phyloP scores from a whole-genome alignment of 2,113 vertebrate species.

The Diadophis punctatus region DNA sequence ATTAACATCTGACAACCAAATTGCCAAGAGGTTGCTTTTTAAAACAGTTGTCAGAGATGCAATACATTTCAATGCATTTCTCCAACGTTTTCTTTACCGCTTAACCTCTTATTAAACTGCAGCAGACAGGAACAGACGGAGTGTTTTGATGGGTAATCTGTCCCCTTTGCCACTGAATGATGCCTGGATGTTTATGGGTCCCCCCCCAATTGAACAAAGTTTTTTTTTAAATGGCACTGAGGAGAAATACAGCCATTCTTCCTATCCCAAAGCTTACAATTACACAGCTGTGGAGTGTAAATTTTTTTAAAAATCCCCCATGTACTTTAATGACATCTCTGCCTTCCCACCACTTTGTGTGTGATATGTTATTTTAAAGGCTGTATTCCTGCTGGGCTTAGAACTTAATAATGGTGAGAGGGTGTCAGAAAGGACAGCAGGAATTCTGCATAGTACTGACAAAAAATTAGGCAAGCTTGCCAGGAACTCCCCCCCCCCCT shows the following conservation, averaged over 20 bases:
- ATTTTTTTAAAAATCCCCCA: background rate
- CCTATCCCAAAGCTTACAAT: constrained; percentile 31
- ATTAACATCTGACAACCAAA: background rate
- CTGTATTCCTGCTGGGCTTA: background rate
- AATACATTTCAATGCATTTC: background rate
- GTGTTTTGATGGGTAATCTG: background rate
- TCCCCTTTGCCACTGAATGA: background rate
- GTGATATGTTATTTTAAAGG: background rate
- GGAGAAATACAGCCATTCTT: constrained; percentile 4
- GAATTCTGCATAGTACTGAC: background rate
- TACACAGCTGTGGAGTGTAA: constrained; percentile 25
- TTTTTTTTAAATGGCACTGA: background rate
- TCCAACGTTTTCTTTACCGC: background rate
- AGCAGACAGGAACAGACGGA: background rate
- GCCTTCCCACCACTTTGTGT: background rate
- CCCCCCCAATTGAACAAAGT: background rate
- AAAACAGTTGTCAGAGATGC: background rate
- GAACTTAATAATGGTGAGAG: background rate
- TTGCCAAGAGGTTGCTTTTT: background rate
- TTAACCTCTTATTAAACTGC: constrained; percentile 21
- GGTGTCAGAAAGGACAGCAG: background rate
- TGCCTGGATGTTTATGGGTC: background rate
- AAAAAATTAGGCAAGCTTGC: background rate
- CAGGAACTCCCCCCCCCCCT: constrained; percentile 5
- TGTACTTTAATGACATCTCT: constrained; percentile 25